phyloP scores from a whole-genome alignment of 2,888 invertebrate genomes.

The Protophormia terraenovae region DNA sequence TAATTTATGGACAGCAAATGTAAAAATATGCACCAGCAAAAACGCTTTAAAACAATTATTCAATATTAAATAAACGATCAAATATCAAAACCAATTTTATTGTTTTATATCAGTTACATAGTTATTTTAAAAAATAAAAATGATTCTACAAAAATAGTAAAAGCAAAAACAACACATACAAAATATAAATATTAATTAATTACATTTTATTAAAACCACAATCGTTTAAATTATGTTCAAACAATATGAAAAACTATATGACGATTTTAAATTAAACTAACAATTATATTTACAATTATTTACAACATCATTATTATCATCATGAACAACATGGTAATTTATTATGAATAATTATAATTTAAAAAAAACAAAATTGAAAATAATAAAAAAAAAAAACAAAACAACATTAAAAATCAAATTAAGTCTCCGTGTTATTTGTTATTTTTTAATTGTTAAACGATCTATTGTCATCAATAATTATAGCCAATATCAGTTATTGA shows the following conservation, averaged over 20 bases:
- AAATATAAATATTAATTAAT: conserved; percentile 56
- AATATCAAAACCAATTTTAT: conserved; percentile 20
- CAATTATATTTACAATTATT: conserved; percentile 37
- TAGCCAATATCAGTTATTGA: not conserved
- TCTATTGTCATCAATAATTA: conserved; percentile 45
- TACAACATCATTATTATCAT: not conserved
- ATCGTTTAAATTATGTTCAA: conserved; percentile 12
- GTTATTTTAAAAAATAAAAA: conserved; percentile 17
- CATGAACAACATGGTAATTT: not conserved
- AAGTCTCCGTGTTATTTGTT: conserved; percentile 18
- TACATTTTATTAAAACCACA: conserved; percentile 60
- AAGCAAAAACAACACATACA: not conserved
- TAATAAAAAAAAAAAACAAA: not conserved
- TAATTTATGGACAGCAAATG: conserved; percentile 35
- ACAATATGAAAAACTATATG: not conserved
- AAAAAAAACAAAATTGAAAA: not conserved
- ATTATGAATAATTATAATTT: not conserved
- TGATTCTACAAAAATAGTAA: not conserved
- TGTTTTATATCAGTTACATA: conserved; percentile 34
- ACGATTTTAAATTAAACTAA: conserved; percentile 12
- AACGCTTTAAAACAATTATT: not conserved
- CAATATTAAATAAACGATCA: conserved; percentile 28
- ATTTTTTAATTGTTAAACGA: conserved; percentile 45
- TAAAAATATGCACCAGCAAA: not conserved
- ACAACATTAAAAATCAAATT: conserved; percentile 26